Base-by-base conservation (phyloP, 2,797 vertebrate genomes). In the Falco concolor region DNA sequence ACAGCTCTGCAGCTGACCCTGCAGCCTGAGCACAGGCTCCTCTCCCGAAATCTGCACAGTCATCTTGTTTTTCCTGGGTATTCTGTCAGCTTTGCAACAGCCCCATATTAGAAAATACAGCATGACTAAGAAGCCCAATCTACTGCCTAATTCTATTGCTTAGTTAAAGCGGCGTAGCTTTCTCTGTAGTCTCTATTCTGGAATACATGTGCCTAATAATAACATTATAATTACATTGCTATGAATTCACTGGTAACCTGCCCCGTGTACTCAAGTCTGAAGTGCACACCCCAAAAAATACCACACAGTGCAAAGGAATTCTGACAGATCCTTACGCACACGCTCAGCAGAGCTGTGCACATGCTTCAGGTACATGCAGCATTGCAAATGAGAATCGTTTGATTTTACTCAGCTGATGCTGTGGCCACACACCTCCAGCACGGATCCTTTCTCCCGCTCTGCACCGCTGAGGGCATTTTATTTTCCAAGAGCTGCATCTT, bases 111-210 rank as follows among this genome's bases (percentile, higher is more conserved):
- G 50, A 96, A 88, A 93, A 82, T 42, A 10, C 6, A 65, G 79
- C 36, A 23, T 89, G 91, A 72, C 72, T 86, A 15, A 88, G 72
- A 78, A 5, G 25, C 50, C 69, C 78, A 57, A 57, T 36, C 59
- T 88, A 15, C 83, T 60, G 69, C 73, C 67, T 57, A 50, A 90
- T 85, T 83, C 21, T 24, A 72, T 2, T 40, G 60, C 87, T 30
- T 36, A 24, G 75, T 65, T 74, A 53, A 18, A 30, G 15, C 4
- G 49, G 75, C 13, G n/a, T 4, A 40, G 24, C 30, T 87, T 45
- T 70, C 87, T 81, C 76, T 68, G 82, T 6, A 77, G 69, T 49
- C 94, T 68, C 82, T 90, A 14, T 78, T 72, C 87, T 86, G 94
- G 87, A 74, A 42, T 59, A 53, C 73, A 19, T 9, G 14, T 32